Percentiles rank a stretch among this genome's conserved stretches.
These are phyloP conservation scores for Pionites leucogaster DNA, from an alignment of 2,113 vertebrate species.

Conservation along the genomic window DNA sequence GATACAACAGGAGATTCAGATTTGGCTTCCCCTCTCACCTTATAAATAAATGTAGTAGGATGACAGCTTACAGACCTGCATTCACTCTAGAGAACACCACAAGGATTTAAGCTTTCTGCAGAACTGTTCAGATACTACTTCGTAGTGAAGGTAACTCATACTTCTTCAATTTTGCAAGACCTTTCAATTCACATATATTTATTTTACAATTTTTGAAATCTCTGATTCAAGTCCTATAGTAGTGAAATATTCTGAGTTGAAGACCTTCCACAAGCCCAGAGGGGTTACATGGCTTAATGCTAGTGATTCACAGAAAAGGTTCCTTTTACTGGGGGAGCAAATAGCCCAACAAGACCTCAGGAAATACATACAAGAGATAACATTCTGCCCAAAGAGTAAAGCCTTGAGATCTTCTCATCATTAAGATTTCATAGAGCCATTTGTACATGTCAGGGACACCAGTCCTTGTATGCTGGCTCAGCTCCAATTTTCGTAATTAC, in stretches of 20 bases:
- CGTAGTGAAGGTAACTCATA: background rate
- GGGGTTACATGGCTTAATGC: background rate
- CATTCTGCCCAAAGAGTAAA: background rate
- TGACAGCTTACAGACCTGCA: background rate
- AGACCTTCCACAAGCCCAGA: background rate
- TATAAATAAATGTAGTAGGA: background rate
- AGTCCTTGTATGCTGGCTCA: background rate
- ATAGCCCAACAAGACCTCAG: background rate
- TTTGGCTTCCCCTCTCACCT: background rate
- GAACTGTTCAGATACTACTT: background rate
- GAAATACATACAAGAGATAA: background rate
- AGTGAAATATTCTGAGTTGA: background rate
- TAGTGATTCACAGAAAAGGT: background rate
- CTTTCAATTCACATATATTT: background rate
- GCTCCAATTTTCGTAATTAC: background rate
- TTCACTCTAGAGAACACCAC: background rate
- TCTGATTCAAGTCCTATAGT: background rate
- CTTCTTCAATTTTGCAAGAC: background rate
- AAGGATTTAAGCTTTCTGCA: background rate
- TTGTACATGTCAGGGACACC: background rate
- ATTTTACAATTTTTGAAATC: background rate
- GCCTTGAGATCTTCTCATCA: background rate
- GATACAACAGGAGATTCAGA: background rate
- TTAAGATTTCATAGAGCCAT: conserved; percentile 39
- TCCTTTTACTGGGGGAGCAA: background rate